These are phyloP conservation scores for Sinocyclocheilus grahami DNA, from an alignment of 2,113 vertebrate genomes.

Conservation along the genomic window DNA sequence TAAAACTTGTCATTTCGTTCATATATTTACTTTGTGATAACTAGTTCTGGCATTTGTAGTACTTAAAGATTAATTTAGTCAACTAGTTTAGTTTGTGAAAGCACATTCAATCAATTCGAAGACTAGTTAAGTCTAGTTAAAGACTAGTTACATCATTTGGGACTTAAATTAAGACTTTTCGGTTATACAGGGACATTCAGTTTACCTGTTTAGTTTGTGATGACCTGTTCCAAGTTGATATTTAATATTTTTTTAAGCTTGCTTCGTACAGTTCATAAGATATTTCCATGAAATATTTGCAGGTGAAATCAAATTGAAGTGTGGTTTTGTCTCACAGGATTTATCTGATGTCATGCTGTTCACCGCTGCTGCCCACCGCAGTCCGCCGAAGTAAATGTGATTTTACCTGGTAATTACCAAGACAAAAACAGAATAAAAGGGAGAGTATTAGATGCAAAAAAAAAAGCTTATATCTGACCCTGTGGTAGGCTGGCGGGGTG, in stretches of 20 bases:
- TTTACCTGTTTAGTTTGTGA: neutral
- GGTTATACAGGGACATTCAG: too few species aligned
- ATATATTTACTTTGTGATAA: neutral
- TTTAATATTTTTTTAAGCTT: neutral
- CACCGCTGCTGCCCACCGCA: constrained; percentile 8
- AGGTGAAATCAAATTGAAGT: constrained; percentile 31
- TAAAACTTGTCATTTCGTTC: too few species aligned
- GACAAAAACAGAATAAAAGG: constrained; percentile 30
- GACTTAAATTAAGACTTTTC: too few species aligned
- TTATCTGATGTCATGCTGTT: constrained; percentile 23
- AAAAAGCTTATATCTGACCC: constrained; percentile 17
- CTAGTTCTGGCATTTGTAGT: neutral
- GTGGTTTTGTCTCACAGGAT: constrained; percentile 24
- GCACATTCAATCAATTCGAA: too few species aligned
- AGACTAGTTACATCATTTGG: too few species aligned
- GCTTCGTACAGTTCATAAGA: neutral
- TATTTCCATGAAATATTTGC: neutral
- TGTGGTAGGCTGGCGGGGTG: constrained; percentile 43
- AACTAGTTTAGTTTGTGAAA: neutral
- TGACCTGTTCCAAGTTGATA: neutral
- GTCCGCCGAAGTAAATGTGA: neutral
- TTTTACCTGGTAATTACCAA: constrained; percentile 24
- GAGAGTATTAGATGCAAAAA: constrained; percentile 10
- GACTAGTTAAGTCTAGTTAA: too few species aligned
- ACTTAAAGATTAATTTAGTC: neutral